Evolutionary conservation across 2,888 invertebrate genomes (phyloP).

Genomic region (Tenodera sinensis): DNA sequence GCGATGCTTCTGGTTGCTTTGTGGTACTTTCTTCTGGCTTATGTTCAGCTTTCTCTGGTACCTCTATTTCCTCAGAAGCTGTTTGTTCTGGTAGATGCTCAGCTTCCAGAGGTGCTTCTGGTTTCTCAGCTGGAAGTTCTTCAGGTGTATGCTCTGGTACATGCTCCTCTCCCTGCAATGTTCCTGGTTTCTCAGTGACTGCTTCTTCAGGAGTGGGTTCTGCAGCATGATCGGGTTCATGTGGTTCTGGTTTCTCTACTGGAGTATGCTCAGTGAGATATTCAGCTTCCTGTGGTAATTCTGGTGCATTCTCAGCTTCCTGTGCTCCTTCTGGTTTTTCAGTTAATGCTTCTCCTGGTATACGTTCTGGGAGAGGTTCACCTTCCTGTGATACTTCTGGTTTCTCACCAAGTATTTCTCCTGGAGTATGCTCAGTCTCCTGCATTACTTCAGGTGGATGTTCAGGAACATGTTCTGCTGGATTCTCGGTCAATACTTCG

Average conservation of each 20-base stretch:
- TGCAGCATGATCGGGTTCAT: neutral
- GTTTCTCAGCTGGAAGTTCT: neutral
- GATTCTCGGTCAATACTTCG: slow-evolving; percentile 13
- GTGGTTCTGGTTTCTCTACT: slow-evolving; percentile 12
- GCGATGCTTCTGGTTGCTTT: neutral
- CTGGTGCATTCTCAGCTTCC: slow-evolving; percentile 10
- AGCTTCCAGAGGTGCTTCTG: slow-evolving; percentile 17
- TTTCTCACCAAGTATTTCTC: neutral
- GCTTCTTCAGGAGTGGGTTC: neutral
- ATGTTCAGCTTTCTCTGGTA: neutral
- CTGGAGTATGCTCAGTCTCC: neutral
- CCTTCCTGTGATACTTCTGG: slow-evolving; percentile 7
- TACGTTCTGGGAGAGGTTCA: neutral
- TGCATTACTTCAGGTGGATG: neutral
- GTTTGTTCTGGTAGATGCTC: neutral
- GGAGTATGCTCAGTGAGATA: neutral
- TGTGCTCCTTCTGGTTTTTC: slow-evolving; percentile 17
- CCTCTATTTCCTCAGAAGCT: neutral
- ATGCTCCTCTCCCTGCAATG: slow-evolving; percentile 15
- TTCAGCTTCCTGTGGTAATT: slow-evolving; percentile 1
- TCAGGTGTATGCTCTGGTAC: slow-evolving; percentile 10
- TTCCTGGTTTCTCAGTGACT: neutral
- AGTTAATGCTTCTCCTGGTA: neutral
- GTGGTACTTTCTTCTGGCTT: neutral
- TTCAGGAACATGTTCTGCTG: neutral